Conservation (phyloP, 1,140 invertebrate genomes). For the Diabrotica undecimpunctata region DNA sequence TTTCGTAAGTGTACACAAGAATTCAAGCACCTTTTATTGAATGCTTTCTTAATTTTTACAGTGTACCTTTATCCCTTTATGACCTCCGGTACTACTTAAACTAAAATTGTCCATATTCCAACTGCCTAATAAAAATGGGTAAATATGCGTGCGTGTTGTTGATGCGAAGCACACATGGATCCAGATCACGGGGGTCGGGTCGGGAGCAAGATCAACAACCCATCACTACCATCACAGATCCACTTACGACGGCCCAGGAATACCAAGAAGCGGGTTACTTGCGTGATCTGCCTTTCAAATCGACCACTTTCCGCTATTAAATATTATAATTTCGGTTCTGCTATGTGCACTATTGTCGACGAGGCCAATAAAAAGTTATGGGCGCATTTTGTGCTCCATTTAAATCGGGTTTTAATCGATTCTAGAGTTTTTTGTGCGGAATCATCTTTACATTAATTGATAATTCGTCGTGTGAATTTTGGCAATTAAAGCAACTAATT, state of each 20-base stretch:
- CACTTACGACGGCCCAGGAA: conserved; percentile 14
- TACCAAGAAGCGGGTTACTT: conserved; percentile 24
- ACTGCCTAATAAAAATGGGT: too few species aligned
- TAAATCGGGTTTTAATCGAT: conserved; percentile 11
- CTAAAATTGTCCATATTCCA: too few species aligned
- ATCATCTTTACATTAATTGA: too few species aligned
- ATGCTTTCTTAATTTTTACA: too few species aligned
- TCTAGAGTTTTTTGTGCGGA: too few species aligned
- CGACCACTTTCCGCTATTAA: conserved; percentile 25
- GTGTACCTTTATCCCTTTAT: too few species aligned
- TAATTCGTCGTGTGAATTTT: too few species aligned
- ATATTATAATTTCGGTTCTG: conserved; percentile 32
- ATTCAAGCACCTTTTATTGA: too few species aligned
- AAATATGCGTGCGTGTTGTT: conserved; percentile 8
- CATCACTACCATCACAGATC: conserved; percentile 4
- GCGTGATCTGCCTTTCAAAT: conserved; percentile 32
- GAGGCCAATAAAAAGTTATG: conserved; percentile 29
- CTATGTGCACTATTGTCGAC: conserved; percentile 33
- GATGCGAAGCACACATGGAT: conserved; percentile 25
- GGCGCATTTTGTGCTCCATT: conserved; percentile 25
- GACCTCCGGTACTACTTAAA: too few species aligned
- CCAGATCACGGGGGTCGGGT: conserved; percentile 26
- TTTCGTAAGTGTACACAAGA: too few species aligned
- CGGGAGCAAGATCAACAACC: not conserved
- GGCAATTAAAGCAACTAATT: too few species aligned